Conservation (phyloP, 2,113 vertebrate species). For the Pollachius pollachius region DNA sequence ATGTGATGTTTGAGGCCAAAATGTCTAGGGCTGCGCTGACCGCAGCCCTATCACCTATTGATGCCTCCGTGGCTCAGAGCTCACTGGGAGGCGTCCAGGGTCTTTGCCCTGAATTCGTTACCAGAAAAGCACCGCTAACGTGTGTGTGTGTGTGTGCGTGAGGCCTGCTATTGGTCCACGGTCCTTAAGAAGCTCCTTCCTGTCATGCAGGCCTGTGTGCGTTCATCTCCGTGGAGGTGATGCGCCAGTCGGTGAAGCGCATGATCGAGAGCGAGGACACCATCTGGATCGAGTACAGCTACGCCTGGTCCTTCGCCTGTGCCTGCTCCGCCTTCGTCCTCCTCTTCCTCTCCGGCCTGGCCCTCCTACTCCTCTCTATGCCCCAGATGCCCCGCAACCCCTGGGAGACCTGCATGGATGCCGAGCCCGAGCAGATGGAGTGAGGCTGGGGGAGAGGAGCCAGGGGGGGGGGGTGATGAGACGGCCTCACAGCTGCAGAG, state of each 20-base stretch:
- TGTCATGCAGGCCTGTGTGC: slow-evolving; percentile 83
- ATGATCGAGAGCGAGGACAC: slow-evolving; percentile 95
- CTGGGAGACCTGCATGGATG: slow-evolving; percentile 98
- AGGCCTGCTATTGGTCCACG: too few species aligned
- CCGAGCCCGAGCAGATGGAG: slow-evolving; percentile 80
- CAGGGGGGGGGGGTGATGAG: too few species aligned
- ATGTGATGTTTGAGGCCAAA: too few species aligned
- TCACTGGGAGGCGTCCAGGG: too few species aligned
- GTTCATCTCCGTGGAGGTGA: slow-evolving; percentile 93
- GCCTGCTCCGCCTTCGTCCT: slow-evolving; percentile 85
- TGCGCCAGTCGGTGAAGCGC: slow-evolving; percentile 92
- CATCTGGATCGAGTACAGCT: slow-evolving; percentile 86
- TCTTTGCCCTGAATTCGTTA: too few species aligned
- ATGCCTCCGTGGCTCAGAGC: too few species aligned
- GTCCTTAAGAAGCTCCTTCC: background rate
- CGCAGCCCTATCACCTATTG: too few species aligned
- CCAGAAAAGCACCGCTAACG: too few species aligned
- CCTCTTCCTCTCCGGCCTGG: slow-evolving; percentile 85
- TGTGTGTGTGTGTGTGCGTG: too few species aligned
- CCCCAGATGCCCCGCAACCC: slow-evolving; percentile 95
- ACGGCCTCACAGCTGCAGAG: too few species aligned
- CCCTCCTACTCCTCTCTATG: slow-evolving; percentile 88
- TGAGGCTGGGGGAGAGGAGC: slow-evolving; percentile 31
- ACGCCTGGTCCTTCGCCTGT: slow-evolving; percentile 92
- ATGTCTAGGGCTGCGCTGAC: too few species aligned